A percentile compares a stretch with the other conserved stretches of the same genome.
Evolutionary conservation across 2,797 vertebrate species (phyloP).

Genomic region (Sebastolobus altivelis): DNA sequence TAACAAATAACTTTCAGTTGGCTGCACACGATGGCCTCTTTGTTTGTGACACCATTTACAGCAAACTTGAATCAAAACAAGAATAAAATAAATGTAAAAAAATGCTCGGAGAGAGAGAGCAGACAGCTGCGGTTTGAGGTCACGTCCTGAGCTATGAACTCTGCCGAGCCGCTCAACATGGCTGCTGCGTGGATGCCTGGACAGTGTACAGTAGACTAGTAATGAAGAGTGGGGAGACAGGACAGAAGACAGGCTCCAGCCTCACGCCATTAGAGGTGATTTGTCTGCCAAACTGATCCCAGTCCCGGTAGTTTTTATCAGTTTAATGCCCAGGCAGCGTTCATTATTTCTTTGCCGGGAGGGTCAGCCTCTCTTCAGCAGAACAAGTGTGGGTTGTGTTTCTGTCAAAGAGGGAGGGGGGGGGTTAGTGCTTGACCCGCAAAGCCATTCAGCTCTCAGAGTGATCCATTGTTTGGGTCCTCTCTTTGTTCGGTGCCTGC

Average conservation of each 20-base stretch:
- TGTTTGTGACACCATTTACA: conserved; percentile 36
- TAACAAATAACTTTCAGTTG: conserved; percentile 76
- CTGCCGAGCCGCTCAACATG: conserved; percentile 47
- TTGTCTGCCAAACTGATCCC: conserved; percentile 82
- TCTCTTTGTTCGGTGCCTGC: conserved; percentile 85
- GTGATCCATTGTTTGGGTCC: conserved; percentile 86
- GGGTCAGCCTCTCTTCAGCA: conserved; percentile 85
- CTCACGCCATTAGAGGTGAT: conserved; percentile 80
- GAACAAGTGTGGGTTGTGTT: conserved; percentile 88
- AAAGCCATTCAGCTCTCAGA: conserved; percentile 86
- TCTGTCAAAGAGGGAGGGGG: conserved; percentile 79
- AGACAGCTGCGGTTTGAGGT: conserved; percentile 65
- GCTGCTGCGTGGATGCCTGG: conserved; percentile 70
- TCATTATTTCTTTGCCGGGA: conserved; percentile 84
- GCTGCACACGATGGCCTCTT: conserved; percentile 30
- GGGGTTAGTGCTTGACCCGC: conserved; percentile 86
- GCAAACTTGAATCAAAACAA: conserved; percentile 28
- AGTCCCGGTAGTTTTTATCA: conserved; percentile 81
- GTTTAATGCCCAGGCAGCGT: conserved; percentile 83
- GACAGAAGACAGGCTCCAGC: conserved; percentile 78
- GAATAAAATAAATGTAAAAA: conserved; percentile 20
- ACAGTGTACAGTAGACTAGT: conserved; percentile 76
- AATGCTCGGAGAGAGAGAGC: conserved; percentile 23
- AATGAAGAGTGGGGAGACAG: conserved; percentile 71
- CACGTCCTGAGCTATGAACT: conserved; percentile 64